A percentile compares a stretch with the other conserved stretches of the same genome.
These are phyloP conservation scores for Tylochromis polylepis DNA, from an alignment of 2,113 vertebrate species.

Conservation along the genomic window DNA sequence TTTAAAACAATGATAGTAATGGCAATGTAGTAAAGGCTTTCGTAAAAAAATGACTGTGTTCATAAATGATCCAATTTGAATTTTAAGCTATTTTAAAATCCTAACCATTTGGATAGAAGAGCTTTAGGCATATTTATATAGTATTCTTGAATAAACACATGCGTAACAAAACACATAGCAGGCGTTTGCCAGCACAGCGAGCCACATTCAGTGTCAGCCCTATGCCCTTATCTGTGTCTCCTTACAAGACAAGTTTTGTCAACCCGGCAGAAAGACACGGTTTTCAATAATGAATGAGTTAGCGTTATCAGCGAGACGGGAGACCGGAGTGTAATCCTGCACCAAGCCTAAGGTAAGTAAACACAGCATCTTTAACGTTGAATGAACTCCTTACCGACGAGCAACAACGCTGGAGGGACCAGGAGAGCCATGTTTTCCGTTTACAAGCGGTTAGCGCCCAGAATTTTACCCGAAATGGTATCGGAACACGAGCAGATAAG, in stretches of 20 bases:
- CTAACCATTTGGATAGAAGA: not conserved
- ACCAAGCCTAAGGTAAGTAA: not conserved
- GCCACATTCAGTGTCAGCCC: not conserved
- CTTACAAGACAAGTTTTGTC: constrained; percentile 12
- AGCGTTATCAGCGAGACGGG: not conserved
- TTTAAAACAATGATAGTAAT: not conserved
- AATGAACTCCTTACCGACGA: constrained; percentile 46
- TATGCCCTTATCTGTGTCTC: not conserved
- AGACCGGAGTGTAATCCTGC: not conserved
- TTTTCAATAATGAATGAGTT: constrained; percentile 19
- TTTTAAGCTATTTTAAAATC: not conserved
- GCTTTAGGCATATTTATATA: not conserved
- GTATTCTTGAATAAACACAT: not conserved
- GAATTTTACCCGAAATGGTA: not conserved
- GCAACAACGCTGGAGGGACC: not conserved
- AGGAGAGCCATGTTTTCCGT: not conserved
- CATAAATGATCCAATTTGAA: not conserved
- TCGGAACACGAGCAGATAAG: not conserved
- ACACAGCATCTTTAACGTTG: not conserved
- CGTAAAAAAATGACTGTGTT: not conserved
- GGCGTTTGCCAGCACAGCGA: not conserved
- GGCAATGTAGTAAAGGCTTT: not conserved
- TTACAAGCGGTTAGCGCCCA: not conserved
- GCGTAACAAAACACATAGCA: not conserved
- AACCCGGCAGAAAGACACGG: not conserved